Conservation (phyloP, 2,888 invertebrate species). For the Itoplectis maculator region DNA sequence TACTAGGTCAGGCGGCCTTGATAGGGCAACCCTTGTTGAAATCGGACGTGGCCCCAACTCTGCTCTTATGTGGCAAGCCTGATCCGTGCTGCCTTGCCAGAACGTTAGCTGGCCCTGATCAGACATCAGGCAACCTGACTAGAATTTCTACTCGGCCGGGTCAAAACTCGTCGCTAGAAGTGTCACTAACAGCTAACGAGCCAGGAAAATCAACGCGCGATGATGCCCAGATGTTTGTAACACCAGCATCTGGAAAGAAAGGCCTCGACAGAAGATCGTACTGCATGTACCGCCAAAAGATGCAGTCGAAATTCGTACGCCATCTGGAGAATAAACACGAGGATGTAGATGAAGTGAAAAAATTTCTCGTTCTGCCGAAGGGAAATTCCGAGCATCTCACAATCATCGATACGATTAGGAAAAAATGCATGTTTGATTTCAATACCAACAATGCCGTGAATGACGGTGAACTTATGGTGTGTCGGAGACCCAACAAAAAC, state of each 20-base stretch:
- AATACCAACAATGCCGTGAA: conserved; percentile 54
- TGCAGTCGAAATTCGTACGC: conserved; percentile 53
- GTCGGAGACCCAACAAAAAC: conserved; percentile 52
- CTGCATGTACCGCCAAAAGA: conserved; percentile 52
- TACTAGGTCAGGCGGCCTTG: too few species aligned
- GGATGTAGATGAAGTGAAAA: conserved; percentile 47
- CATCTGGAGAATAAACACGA: conserved; percentile 58
- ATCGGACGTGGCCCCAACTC: too few species aligned
- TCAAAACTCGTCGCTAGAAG: conserved; percentile 29
- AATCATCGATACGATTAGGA: conserved; percentile 54
- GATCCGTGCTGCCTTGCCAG: too few species aligned
- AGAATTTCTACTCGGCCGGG: too few species aligned
- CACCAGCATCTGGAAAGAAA: conserved; percentile 7
- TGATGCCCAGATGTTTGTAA: conserved; percentile 41
- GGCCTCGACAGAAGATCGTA: conserved; percentile 33
- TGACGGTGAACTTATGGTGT: conserved; percentile 63
- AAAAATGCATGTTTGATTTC: conserved; percentile 59
- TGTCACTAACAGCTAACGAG: conserved; percentile 4
- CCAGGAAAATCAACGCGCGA: conserved; percentile 47
- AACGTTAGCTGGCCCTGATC: too few species aligned
- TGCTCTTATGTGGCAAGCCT: too few species aligned
- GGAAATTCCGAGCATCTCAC: conserved; percentile 33
- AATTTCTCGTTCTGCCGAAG: conserved; percentile 41
- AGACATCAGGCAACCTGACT: too few species aligned
- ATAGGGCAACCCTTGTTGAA: too few species aligned